phyloP scores from a whole-genome alignment of 2,888 invertebrate species.

The Hoplodrina ambigua region DNA sequence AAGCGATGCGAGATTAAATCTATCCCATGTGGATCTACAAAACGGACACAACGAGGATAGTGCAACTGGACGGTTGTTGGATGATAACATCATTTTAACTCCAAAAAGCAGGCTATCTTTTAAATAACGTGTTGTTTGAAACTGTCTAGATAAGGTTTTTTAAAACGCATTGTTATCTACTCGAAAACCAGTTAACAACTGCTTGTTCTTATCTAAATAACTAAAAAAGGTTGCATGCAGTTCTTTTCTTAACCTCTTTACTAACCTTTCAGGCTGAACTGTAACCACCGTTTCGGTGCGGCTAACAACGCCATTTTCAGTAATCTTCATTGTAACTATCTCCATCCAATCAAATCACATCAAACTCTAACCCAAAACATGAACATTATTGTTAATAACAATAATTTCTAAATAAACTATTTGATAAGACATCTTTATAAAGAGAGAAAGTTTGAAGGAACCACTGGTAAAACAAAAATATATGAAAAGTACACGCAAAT shows the following conservation, averaged over 20 bases:
- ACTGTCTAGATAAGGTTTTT: not conserved
- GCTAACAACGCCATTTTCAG: conserved; percentile 70
- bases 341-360: conserved; percentile 49
- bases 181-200: conserved; percentile 1
- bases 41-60: conserved; percentile 6
- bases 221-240: conserved; percentile 14
- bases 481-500: conserved; percentile 63
- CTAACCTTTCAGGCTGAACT: conserved; percentile 66
- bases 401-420: conserved; percentile 41
- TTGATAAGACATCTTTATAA: conserved; percentile 38
- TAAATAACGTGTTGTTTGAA: not conserved
- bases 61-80: not conserved
- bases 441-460: conserved; percentile 19
- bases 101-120: not conserved
- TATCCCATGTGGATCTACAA: conserved; percentile 8
- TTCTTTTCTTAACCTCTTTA: conserved; percentile 53
- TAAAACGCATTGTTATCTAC: not conserved
- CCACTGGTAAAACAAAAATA: not conserved
- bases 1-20: conserved; percentile 18
- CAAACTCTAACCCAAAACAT: conserved; percentile 27
- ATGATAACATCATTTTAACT: not conserved
- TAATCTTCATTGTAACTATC: conserved; percentile 79
- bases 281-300: conserved; percentile 60
- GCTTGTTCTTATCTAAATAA: not conserved
- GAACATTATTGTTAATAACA: conserved; percentile 27